Base-by-base conservation (phyloP, 2,113 vertebrate genomes). In the Entomyzon cyanotis region DNA sequence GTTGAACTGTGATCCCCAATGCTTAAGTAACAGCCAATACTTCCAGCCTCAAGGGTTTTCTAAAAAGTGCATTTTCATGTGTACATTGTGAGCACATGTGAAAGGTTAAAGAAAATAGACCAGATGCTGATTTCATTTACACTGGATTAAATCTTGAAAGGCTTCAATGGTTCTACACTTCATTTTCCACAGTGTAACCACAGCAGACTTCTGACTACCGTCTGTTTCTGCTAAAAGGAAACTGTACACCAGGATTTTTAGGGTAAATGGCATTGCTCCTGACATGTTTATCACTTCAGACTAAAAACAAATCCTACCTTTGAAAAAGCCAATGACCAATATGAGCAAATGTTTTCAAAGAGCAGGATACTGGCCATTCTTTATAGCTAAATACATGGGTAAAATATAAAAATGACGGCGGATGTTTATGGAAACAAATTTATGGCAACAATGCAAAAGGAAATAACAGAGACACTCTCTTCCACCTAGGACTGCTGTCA, bases 401-500 rank as follows among this genome's bases (percentile, higher is more conserved):
- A 89, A 95, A 80, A 95, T 37, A 87, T 5, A 93, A 91, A 96
- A 91, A 84, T 17, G 24, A 33, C 62, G 64, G 20, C 1, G 44
- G 87, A 95, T 97, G 84, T 95, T 95, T 97, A 92, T 6, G 14
- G 62, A 74, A 90, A 76, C 37, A 75, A 78, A 63, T 90, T 94
- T 86, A 87, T 21, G 25, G 49, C 47, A 91, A 93, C 84, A 93
- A 92, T 93, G 77, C 87, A 93, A 95, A 88, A 94, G 92, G 89
- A 94, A 97, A 30, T 86, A 92, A 83, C 55, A 93, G 73, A 95
- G 81, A 90, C 91, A 53, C 28, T 50, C 67, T 88, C 41, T 91
- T 96, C 91, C 85, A 94, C 71, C 46, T 85, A 90, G 55, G 69
- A 44, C 16, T 84, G 42, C 21, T 78, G 53, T 73, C 16, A 39